A percentile compares a stretch with the other conserved stretches of the same genome.
phyloP scores from a whole-genome alignment of 2,113 vertebrate species.

The Arvicanthis niloticus region DNA sequence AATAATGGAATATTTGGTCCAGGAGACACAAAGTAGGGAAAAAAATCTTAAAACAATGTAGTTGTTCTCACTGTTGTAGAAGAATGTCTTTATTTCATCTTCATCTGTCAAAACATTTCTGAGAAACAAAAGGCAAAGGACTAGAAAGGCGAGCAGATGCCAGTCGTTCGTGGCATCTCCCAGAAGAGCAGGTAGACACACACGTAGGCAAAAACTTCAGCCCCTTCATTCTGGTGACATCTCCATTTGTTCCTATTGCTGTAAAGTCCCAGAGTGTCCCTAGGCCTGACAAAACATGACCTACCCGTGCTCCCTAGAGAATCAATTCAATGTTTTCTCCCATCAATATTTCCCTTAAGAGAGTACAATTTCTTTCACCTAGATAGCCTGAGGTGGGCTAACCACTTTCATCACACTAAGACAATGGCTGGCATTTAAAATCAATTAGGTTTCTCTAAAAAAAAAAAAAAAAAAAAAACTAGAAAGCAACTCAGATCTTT shows the following conservation, averaged over 20 bases:
- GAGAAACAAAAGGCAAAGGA: constrained; percentile 31
- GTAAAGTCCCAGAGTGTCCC: background rate
- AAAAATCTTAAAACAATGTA: constrained; percentile 21
- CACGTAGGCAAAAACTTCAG: background rate
- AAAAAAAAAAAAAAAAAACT: constrained; percentile 34
- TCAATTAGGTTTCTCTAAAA: constrained; percentile 61
- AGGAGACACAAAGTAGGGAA: constrained; percentile 10
- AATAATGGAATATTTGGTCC: constrained; percentile 45
- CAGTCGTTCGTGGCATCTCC: background rate
- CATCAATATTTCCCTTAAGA: constrained; percentile 57
- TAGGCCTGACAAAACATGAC: constrained; percentile 29
- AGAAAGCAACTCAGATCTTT: constrained; percentile 49
- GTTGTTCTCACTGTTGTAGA: background rate
- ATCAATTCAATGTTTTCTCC: background rate
- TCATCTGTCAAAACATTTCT: constrained; percentile 39
- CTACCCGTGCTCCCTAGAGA: constrained; percentile 25
- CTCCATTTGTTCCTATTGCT: constrained; percentile 28
- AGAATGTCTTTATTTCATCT: constrained; percentile 27
- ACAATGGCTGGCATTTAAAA: constrained; percentile 64
- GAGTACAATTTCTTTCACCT: constrained; percentile 44
- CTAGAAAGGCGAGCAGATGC: background rate
- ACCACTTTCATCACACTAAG: constrained; percentile 40
- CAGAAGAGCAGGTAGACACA: constrained; percentile 32
- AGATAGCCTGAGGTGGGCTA: background rate
- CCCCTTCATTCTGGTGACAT: constrained; percentile 8